Evolutionary conservation across 2,888 invertebrate genomes (phyloP), one percentile per base, ranked within the genome.

Genomic region (Drosophila longiperda): DNA sequence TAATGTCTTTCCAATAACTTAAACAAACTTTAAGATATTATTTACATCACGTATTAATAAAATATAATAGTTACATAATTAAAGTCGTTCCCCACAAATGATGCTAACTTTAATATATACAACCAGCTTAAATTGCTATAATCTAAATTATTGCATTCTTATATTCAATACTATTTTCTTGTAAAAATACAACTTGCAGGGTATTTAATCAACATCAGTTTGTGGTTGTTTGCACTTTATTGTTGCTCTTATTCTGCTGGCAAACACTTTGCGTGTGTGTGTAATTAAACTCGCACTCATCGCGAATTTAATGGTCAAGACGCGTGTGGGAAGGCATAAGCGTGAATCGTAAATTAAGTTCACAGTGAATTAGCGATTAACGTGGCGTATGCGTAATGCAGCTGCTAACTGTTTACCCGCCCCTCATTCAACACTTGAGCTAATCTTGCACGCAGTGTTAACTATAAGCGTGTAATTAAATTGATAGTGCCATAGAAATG

Each of bases 231-330:
- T 58, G 6, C 6, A 20, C n/a, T 20, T 57, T 20, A 58, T 49
- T 52, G 29, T 34, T 63, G 66, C 68, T 66, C 66, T 70, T 61
- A 42, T 63, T 52, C 33, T 33, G 9, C 49, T 33, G 20, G 55
- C 40, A 62, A 53, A 60, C 60, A 48, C 52, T 62, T 67, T 69
- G 72, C 62, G 50, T 79, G 80, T 68, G 75, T 77, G 71, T 74
- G 75, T 75, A 87, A 85, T 89, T 89, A 85, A 77, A 82, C 80
- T 68, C 62, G 57, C 52, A 58, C 73, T 68, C 70, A 84, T 81
- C 73, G 72, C 66, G 70, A 76, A 70, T 83, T 85, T 85, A 82
- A 87, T 72, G 84, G 71, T 73, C 81, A 86, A 88, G 63, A 38
- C 5, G 61, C 23, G 34, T 34, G 48, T 29, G 23, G 29, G 45